These are phyloP conservation scores for Pseudonaja textilis DNA, from an alignment of 2,113 vertebrate genomes.

Conservation along the genomic window DNA sequence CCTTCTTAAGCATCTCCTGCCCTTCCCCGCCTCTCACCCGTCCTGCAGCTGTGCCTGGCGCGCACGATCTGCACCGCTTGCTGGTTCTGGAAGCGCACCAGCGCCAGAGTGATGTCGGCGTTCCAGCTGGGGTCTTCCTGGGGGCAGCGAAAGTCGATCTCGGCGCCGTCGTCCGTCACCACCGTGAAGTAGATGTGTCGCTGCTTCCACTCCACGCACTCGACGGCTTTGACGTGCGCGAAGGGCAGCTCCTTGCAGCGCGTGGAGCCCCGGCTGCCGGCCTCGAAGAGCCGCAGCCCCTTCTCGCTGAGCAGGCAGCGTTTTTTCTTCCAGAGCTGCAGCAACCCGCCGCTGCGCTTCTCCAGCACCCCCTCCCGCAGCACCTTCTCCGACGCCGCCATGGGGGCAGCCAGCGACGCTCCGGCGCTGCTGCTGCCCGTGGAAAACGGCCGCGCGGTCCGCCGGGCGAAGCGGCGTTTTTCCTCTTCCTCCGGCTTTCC, in stretches of 20 bases:
- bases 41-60: slow-evolving; percentile 75
- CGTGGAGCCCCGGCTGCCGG: slow-evolving; percentile 61
- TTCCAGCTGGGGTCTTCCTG: slow-evolving; percentile 90
- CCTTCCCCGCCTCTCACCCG: slow-evolving; percentile 59
- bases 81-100: slow-evolving; percentile 92
- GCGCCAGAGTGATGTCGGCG: slow-evolving; percentile 86
- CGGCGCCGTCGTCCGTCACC: slow-evolving; percentile 85
- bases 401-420: slow-evolving; percentile 48
- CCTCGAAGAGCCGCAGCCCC: slow-evolving; percentile 80
- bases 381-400: slow-evolving; percentile 75
- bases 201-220: slow-evolving; percentile 92
- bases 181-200: slow-evolving; percentile 89
- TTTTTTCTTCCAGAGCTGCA: slow-evolving; percentile 94
- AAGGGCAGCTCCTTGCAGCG: slow-evolving; percentile 88
- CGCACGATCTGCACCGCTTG: slow-evolving; percentile 84
- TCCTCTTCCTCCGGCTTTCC: background rate
- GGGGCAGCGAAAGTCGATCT: slow-evolving; percentile 89
- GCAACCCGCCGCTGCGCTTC: slow-evolving; percentile 90
- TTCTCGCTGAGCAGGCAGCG: slow-evolving; percentile 87
- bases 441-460: background rate
- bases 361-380: slow-evolving; percentile 87
- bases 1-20: too few relatives aligned
- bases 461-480: background rate
- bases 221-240: slow-evolving; percentile 85
- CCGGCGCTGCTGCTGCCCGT: background rate